Percentiles rank a stretch among this genome's conserved stretches.
Conservation (phyloP, 2,113 vertebrate species). For the Triplophysa tibetana region DNA sequence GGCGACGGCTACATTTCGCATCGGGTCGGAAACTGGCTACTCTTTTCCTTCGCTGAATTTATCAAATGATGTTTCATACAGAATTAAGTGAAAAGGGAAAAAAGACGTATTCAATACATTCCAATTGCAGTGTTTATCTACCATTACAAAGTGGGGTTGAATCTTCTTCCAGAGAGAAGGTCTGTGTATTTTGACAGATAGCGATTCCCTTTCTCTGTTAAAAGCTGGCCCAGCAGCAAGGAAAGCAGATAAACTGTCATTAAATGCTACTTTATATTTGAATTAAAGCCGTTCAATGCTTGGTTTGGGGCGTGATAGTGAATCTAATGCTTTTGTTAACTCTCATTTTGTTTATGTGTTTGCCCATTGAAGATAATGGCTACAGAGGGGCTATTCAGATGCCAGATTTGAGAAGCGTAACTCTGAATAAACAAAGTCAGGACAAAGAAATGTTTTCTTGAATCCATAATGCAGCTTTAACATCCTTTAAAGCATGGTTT, state of each 20-base stretch:
- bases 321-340: slow-evolving; percentile 59
- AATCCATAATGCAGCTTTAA: slow-evolving; percentile 10
- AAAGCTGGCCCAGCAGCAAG: slow-evolving; percentile 43
- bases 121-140: slow-evolving; percentile 49
- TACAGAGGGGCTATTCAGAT: slow-evolving; percentile 53
- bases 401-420: slow-evolving; percentile 55
- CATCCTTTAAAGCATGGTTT: neutral
- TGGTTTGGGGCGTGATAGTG: slow-evolving; percentile 49
- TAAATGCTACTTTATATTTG: slow-evolving; percentile 58
- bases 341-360: slow-evolving; percentile 59
- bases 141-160: slow-evolving; percentile 48
- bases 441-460: slow-evolving; percentile 54
- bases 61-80: neutral
- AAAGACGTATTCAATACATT: slow-evolving; percentile 16
- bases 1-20: neutral
- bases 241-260: slow-evolving; percentile 53
- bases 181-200: slow-evolving; percentile 12
- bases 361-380: slow-evolving; percentile 46
- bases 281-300: slow-evolving; percentile 63
- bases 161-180: slow-evolving; percentile 50
- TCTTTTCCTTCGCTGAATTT: neutral
- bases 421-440: slow-evolving; percentile 46
- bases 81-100: neutral
- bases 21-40: neutral
- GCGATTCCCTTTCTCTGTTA: slow-evolving; percentile 1